Evolutionary conservation across 2,113 vertebrate genomes (phyloP).

Genomic region (Fukomys damarensis): DNA sequence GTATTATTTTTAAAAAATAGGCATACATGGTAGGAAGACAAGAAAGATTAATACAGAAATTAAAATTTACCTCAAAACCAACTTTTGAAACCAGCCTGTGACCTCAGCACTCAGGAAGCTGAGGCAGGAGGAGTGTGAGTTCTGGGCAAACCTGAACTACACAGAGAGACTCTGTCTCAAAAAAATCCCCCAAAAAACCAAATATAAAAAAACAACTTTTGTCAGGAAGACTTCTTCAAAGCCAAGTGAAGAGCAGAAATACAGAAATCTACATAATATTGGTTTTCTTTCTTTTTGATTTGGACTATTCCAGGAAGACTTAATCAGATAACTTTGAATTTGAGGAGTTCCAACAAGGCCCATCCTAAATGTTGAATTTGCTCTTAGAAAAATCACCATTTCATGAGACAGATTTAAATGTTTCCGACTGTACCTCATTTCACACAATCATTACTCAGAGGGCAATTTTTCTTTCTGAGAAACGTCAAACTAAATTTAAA

Average conservation of each 20-base stretch:
- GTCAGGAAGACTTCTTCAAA: slow-evolving; percentile 50
- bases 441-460: not conserved
- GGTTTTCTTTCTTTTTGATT: not conserved
- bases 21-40: not conserved
- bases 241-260: not conserved
- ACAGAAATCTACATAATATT: not conserved
- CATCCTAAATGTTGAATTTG: slow-evolving; percentile 20
- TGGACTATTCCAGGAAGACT: slow-evolving; percentile 48
- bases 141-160: no score
- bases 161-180: no score
- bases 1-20: slow-evolving; percentile 41
- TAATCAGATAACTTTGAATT: slow-evolving; percentile 19
- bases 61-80: slow-evolving; percentile 45
- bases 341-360: not conserved
- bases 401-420: not conserved
- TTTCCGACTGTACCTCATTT: slow-evolving; percentile 35
- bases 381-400: not conserved
- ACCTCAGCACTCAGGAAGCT: no score
- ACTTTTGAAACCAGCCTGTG: not conserved
- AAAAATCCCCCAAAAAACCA: no score
- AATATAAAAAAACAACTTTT: not conserved
- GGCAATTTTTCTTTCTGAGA: not conserved
- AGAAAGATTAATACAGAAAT: slow-evolving; percentile 51
- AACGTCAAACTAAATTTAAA: slow-evolving; percentile 44
- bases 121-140: no score